Evolutionary conservation across 2,113 vertebrate genomes (phyloP).

Genomic region (Peromyscus maniculatus): DNA sequence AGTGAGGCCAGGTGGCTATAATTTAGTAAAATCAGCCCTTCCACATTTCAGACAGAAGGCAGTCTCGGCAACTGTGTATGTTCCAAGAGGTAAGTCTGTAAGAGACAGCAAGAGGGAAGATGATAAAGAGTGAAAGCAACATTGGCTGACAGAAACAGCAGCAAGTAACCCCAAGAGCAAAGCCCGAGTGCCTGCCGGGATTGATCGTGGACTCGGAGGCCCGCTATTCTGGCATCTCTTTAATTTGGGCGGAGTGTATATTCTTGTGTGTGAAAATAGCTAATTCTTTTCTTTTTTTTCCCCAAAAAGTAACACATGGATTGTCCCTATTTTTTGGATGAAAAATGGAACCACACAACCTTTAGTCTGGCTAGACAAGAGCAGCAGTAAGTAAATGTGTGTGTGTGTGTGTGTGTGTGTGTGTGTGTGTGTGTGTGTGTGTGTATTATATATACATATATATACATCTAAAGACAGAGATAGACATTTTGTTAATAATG

Average conservation of each 20-base stretch:
- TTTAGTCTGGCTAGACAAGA: constrained; percentile 88
- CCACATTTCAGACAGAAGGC: not conserved
- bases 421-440: too few relatives aligned
- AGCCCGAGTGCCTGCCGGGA: not conserved
- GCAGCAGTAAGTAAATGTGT: constrained; percentile 87
- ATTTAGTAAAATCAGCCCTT: not conserved
- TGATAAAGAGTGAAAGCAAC: not conserved
- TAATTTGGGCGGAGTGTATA: not conserved
- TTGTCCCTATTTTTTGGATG: constrained; percentile 90
- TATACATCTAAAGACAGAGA: not conserved
- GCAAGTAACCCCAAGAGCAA: not conserved
- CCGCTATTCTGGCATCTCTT: constrained; percentile 45
- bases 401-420: not conserved
- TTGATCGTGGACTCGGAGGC: not conserved
- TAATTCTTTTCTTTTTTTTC: constrained; percentile 53
- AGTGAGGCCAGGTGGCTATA: constrained; percentile 26
- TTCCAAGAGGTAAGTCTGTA: not conserved
- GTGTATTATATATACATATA: not conserved
- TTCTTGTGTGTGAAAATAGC: constrained; percentile 70
- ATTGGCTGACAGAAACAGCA: not conserved
- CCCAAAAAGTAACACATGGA: constrained; percentile 87
- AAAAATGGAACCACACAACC: constrained; percentile 88
- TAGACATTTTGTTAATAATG: constrained; percentile 1
- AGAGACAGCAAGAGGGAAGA: not conserved
- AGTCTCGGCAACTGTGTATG: not conserved